phyloP scores from a whole-genome alignment of 2,888 invertebrate species.

The Lasioglossum leucozonium region DNA sequence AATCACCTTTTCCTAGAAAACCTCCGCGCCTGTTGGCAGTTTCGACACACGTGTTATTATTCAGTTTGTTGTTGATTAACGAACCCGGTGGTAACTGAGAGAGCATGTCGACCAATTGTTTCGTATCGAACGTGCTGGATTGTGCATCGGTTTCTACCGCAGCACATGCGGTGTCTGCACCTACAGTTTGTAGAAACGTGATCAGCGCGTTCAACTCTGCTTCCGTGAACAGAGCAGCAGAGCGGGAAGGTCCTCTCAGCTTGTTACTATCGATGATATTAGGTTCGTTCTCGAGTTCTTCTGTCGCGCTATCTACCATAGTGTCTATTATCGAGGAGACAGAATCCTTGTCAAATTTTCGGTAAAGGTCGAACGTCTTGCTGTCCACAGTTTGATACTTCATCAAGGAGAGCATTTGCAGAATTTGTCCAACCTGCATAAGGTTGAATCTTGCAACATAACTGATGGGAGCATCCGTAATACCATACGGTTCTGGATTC shows the following conservation, averaged over 20 bases:
- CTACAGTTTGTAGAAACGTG: slow-evolving; percentile 86
- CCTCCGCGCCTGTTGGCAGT: slow-evolving; percentile 79
- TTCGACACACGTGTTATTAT: slow-evolving; percentile 73
- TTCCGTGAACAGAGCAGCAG: slow-evolving; percentile 89
- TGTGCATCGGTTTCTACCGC: slow-evolving; percentile 32
- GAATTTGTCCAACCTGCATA: slow-evolving; percentile 95
- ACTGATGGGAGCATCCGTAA: slow-evolving; percentile 96
- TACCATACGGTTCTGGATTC: slow-evolving; percentile 97
- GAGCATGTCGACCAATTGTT: slow-evolving; percentile 85
- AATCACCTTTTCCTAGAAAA: slow-evolving; percentile 83
- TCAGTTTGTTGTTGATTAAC: slow-evolving; percentile 68
- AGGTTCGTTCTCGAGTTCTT: slow-evolving; percentile 84
- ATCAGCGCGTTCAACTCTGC: slow-evolving; percentile 88
- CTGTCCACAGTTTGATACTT: slow-evolving; percentile 93
- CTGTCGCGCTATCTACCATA: slow-evolving; percentile 86
- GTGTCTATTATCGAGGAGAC: slow-evolving; percentile 92
- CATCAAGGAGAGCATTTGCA: slow-evolving; percentile 95
- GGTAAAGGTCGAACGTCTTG: slow-evolving; percentile 91
- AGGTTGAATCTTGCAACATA: slow-evolving; percentile 95
- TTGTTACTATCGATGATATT: slow-evolving; percentile 84
- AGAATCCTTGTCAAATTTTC: slow-evolving; percentile 92
- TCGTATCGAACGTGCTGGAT: slow-evolving; percentile 82
- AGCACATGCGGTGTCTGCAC: slow-evolving; percentile 77
- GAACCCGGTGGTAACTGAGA: slow-evolving; percentile 83
- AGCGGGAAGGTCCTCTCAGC: slow-evolving; percentile 87